Evolutionary conservation across 2,888 invertebrate species (phyloP).

Genomic region (Tenthredo amoena): DNA sequence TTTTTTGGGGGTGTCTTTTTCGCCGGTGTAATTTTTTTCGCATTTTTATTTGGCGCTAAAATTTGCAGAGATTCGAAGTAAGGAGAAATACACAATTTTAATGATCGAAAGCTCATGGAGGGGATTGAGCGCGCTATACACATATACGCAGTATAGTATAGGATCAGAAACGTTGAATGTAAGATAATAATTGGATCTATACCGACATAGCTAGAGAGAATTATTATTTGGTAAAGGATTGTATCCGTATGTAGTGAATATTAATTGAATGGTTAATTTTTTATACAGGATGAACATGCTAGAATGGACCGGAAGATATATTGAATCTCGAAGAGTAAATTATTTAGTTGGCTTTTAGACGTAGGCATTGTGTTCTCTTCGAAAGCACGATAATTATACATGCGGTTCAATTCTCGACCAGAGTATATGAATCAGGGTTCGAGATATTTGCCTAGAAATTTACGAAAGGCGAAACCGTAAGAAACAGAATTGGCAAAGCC

Average conservation of each 20-base stretch:
- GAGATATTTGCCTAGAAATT: not conserved
- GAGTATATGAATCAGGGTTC: not conserved
- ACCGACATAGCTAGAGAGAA: not conserved
- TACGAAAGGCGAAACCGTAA: too few species aligned
- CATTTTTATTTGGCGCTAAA: conserved; percentile 64
- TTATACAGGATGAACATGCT: not conserved
- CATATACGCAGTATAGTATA: not conserved
- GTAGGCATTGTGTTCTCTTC: not conserved
- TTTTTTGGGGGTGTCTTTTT: conserved; percentile 53
- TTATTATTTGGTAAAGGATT: not conserved
- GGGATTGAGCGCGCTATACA: too few species aligned
- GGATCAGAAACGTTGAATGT: not conserved
- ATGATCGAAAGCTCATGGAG: not conserved
- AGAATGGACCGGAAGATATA: conserved; percentile 1
- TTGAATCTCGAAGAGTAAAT: not conserved
- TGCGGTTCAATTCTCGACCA: not conserved
- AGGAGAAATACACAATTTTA: not conserved
- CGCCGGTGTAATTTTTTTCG: conserved; percentile 51
- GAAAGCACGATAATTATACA: not conserved
- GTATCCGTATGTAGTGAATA: conserved; percentile 4
- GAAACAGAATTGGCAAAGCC: not conserved
- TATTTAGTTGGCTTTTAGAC: conserved; percentile 14
- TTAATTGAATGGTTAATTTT: conserved; percentile 1
- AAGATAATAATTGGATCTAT: conserved; percentile 24
- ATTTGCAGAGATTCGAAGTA: not conserved